A percentile compares a stretch with the other conserved stretches of the same genome.
These are phyloP conservation scores for Microcaecilia unicolor DNA, from an alignment of 2,797 vertebrate genomes.

Conservation along the genomic window DNA sequence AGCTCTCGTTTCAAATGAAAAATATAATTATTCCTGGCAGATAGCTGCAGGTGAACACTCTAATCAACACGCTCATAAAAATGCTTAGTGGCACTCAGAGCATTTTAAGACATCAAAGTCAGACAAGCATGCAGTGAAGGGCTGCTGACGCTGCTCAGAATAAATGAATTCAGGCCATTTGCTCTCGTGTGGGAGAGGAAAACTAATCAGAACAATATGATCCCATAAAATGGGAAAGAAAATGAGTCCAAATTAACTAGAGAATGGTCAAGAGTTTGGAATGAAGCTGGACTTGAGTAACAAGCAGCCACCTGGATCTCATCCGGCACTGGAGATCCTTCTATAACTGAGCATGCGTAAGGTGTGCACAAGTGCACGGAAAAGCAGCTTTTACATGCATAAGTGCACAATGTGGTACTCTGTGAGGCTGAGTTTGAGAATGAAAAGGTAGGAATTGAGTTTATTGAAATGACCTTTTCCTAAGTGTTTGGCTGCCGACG, in stretches of 20 bases:
- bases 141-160: not conserved
- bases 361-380: too few species aligned
- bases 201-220: not conserved
- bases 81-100: not conserved
- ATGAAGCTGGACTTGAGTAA: not conserved
- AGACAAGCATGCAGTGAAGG: not conserved
- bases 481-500: too few species aligned
- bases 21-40: conserved; percentile 1
- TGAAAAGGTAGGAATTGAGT: too few species aligned
- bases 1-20: conserved; percentile 1
- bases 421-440: too few species aligned
- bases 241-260: not conserved
- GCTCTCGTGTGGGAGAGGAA: not conserved
- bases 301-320: too few species aligned
- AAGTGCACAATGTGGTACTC: too few species aligned
- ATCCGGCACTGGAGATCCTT: too few species aligned
- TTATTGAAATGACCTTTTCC: too few species aligned
- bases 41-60: not conserved
- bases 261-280: not conserved
- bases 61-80: conserved; percentile 7
- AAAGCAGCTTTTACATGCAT: too few species aligned
- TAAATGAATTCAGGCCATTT: not conserved
- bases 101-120: not conserved
- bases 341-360: too few species aligned
- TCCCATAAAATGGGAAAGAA: not conserved